These are phyloP conservation scores for Macaca nemestrina DNA, from an alignment of 2,113 vertebrate species.

Conservation along the genomic window DNA sequence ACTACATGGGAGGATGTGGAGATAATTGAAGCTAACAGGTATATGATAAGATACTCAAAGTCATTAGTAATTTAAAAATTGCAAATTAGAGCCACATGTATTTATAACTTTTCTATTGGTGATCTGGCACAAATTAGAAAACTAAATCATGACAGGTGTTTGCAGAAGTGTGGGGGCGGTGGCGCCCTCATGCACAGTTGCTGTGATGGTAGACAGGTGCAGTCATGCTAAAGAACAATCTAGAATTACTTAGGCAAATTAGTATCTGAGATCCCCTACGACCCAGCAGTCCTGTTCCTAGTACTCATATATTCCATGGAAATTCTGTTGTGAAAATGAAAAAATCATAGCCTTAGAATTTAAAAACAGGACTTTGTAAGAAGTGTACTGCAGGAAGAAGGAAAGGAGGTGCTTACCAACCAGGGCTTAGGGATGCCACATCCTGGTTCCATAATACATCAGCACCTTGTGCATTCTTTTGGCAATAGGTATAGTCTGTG, in stretches of 20 bases:
- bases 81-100: not conserved
- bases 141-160: not conserved
- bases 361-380: not conserved
- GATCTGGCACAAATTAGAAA: not conserved
- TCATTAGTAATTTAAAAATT: not conserved
- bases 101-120: not conserved
- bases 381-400: not conserved
- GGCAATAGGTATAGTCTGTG: not conserved
- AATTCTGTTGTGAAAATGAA: not conserved
- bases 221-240: not conserved
- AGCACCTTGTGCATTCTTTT: not conserved
- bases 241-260: not conserved
- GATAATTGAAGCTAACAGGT: not conserved
- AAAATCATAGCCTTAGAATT: not conserved
- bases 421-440: too few species aligned
- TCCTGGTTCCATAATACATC: not conserved
- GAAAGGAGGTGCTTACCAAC: not conserved
- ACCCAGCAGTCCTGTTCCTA: not conserved
- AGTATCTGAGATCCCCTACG: not conserved
- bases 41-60: not conserved
- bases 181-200: not conserved
- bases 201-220: not conserved
- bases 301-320: not conserved
- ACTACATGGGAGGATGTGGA: not conserved
- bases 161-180: not conserved